Evolutionary conservation across 2,113 vertebrate species (phyloP).

Genomic region (Dasypus novemcinctus): DNA sequence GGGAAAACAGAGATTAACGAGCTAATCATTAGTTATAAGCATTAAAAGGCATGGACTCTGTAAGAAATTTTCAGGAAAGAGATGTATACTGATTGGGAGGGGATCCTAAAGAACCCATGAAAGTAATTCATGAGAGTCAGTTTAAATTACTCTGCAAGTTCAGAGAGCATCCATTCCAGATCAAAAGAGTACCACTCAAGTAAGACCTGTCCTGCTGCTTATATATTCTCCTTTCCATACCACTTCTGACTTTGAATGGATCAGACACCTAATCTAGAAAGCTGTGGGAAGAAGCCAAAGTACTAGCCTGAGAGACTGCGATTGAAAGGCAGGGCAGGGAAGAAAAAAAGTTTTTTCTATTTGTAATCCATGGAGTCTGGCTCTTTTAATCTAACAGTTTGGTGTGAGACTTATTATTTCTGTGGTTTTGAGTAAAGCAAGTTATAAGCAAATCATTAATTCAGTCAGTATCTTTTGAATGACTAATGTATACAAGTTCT

Average conservation of each 20-base stretch:
- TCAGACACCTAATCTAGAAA: background rate
- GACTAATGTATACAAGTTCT: background rate
- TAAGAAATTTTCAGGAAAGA: background rate
- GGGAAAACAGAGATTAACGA: background rate
- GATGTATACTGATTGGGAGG: background rate
- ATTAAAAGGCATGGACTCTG: background rate
- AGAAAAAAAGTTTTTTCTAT: background rate
- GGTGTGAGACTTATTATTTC: background rate
- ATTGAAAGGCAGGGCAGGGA: background rate
- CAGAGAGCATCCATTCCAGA: background rate
- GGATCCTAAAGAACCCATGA: background rate
- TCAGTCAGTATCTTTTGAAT: conserved; percentile 29
- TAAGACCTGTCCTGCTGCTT: background rate
- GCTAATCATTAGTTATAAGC: background rate
- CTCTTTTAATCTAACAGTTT: conserved; percentile 10
- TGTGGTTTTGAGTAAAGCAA: conserved; percentile 41
- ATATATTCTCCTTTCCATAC: background rate
- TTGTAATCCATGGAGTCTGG: background rate
- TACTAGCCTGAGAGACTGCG: background rate
- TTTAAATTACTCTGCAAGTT: background rate
- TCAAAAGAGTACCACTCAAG: background rate
- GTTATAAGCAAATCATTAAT: background rate
- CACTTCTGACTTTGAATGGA: background rate
- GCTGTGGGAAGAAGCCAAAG: background rate
- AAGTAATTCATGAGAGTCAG: background rate